These are phyloP conservation scores for Enteromius anoplus DNA, from an alignment of 2,797 vertebrate genomes.

Conservation along the genomic window DNA sequence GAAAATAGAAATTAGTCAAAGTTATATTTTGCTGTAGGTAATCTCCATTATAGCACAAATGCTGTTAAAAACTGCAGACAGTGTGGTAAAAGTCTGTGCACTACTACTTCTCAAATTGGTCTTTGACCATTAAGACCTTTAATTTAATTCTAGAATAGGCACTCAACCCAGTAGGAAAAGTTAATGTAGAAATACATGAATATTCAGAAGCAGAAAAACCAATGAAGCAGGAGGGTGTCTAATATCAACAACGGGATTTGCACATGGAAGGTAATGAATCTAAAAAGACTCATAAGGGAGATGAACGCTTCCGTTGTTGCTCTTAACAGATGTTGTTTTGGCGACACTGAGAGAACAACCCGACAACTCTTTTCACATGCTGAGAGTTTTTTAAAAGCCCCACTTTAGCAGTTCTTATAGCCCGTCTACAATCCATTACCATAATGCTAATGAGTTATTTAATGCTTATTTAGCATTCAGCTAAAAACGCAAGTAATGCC, in stretches of 20 bases:
- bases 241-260: constrained; percentile 55
- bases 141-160: constrained; percentile 48
- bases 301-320: constrained; percentile 33
- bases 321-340: constrained; percentile 44
- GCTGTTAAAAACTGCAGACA: background rate
- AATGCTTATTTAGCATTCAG: constrained; percentile 37
- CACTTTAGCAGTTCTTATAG: constrained; percentile 3
- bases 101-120: background rate
- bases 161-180: constrained; percentile 56
- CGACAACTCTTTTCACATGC: constrained; percentile 10
- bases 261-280: constrained; percentile 52
- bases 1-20: background rate
- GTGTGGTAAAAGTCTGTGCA: background rate
- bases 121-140: constrained; percentile 45
- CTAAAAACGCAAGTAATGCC: constrained; percentile 8
- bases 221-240: constrained; percentile 44
- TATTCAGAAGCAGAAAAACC: constrained; percentile 57
- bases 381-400: constrained; percentile 25
- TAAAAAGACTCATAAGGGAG: constrained; percentile 33
- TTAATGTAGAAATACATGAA: constrained; percentile 65
- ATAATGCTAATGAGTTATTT: constrained; percentile 46
- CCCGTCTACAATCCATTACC: background rate
- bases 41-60: background rate
- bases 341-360: constrained; percentile 21
- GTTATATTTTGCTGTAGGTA: background rate